Conservation (phyloP, 37 sponge, comb jelly and placozoan species). For the Geodia barretti region DNA sequence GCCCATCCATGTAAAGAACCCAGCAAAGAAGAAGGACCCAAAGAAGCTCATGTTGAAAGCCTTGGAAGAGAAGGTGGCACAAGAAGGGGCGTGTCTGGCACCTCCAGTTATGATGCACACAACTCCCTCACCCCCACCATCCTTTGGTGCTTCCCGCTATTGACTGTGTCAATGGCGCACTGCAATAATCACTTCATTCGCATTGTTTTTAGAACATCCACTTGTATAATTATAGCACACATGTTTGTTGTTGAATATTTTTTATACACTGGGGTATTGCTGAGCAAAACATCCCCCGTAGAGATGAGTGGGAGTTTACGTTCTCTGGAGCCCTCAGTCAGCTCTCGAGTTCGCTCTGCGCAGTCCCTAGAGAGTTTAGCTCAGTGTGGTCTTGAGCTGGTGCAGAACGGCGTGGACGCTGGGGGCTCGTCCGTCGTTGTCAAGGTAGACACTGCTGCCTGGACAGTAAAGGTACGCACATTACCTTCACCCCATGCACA, state of each 20-base stretch:
- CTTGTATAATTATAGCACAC: too few species aligned
- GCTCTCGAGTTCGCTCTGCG: slow-evolving; percentile 49
- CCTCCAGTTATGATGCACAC: too few species aligned
- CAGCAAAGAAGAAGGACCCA: slow-evolving; percentile 28
- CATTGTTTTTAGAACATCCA: too few species aligned
- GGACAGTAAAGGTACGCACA: slow-evolving; percentile 51
- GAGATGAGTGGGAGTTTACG: too few species aligned
- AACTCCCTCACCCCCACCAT: too few species aligned
- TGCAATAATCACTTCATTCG: too few species aligned
- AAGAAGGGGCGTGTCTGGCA: too few species aligned
- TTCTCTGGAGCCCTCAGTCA: slow-evolving; percentile 35
- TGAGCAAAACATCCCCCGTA: too few species aligned
- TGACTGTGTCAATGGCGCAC: too few species aligned
- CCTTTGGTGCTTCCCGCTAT: too few species aligned
- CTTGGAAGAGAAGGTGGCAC: slow-evolving; percentile 8
- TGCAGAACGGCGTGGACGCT: slow-evolving; percentile 89
- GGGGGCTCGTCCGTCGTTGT: slow-evolving; percentile 70
- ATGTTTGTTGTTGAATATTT: too few species aligned
- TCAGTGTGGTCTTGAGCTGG: slow-evolving; percentile 78
- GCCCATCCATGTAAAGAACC: not conserved
- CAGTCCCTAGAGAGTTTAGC: slow-evolving; percentile 39
- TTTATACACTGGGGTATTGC: too few species aligned
- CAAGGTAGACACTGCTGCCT: slow-evolving; percentile 47
- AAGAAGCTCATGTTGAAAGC: slow-evolving; percentile 29
- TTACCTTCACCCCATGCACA: not conserved